Evolutionary conservation across 2,888 invertebrate species (phyloP).

Genomic region (Linnaemya vulpina): DNA sequence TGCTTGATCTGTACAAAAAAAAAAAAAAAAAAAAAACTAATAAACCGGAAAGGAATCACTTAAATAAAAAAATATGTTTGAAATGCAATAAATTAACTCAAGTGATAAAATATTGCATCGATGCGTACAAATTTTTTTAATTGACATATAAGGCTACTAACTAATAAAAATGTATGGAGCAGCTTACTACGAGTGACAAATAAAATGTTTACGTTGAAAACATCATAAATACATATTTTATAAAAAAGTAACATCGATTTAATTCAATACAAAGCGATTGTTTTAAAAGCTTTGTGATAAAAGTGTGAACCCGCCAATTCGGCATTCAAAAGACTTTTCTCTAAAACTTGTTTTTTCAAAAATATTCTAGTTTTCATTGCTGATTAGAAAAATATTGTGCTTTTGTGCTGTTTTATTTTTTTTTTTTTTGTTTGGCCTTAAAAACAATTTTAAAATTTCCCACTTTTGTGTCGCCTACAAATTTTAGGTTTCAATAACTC

Average conservation of each 20-base stretch:
- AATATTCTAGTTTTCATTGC: neutral
- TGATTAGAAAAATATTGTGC: neutral
- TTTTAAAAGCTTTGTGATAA: neutral
- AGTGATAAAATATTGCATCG: conserved; percentile 29
- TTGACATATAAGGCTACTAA: conserved; percentile 60
- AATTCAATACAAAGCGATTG: neutral
- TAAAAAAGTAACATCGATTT: conserved; percentile 22
- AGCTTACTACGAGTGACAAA: conserved; percentile 25
- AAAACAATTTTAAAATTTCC: neutral
- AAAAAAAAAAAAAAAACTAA: conserved; percentile 28
- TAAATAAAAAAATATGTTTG: conserved; percentile 49
- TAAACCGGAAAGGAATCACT: conserved; percentile 63
- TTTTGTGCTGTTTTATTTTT: too few relatives aligned
- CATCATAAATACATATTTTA: conserved; percentile 24
- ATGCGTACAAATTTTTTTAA: conserved; percentile 19
- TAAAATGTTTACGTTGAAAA: conserved; percentile 14
- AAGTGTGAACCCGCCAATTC: neutral
- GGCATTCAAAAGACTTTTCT: neutral
- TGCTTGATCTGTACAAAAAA: conserved; percentile 11
- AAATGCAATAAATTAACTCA: conserved; percentile 56
- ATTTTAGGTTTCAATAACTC: neutral
- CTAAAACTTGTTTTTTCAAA: neutral
- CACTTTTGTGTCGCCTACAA: neutral
- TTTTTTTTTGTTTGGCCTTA: too few relatives aligned
- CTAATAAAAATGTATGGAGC: conserved; percentile 45